A percentile compares a stretch with the other conserved stretches of the same genome.
These are phyloP conservation scores for Onychomys arenicola DNA, from an alignment of 2,797 vertebrate genomes.

Conservation along the genomic window DNA sequence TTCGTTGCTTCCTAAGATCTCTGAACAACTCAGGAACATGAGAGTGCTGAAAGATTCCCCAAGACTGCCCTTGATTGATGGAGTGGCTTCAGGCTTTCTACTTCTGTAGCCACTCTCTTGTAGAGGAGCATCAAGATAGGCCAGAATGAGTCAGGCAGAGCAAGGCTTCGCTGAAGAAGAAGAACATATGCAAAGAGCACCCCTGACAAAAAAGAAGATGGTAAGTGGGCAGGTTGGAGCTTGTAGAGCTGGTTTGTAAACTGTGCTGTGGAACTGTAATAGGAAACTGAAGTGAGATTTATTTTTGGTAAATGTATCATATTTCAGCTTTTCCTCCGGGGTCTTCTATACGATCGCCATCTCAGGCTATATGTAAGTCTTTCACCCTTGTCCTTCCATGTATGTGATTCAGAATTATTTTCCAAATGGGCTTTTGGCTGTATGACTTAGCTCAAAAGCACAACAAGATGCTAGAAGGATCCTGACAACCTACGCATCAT, in stretches of 20 bases:
- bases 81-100: not conserved
- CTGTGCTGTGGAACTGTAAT: not conserved
- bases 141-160: no score
- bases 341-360: not conserved
- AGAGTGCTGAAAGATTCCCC: not conserved
- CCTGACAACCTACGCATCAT: not conserved
- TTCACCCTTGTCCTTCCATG: constrained; percentile 19
- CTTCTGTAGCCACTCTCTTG: not conserved
- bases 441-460: not conserved
- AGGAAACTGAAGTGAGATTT: not conserved
- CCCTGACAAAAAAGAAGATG: not conserved
- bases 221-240: not conserved
- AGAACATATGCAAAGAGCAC: not conserved
- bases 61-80: no score
- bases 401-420: not conserved
- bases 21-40: not conserved
- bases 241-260: not conserved
- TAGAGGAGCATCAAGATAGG: not conserved
- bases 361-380: not conserved
- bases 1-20: not conserved
- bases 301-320: not conserved
- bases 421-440: not conserved
- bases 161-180: not conserved
- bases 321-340: not conserved
- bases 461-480: not conserved